These are phyloP conservation scores for Lepidurus packardi DNA, from an alignment of 1,140 invertebrate genomes.

Conservation along the genomic window DNA sequence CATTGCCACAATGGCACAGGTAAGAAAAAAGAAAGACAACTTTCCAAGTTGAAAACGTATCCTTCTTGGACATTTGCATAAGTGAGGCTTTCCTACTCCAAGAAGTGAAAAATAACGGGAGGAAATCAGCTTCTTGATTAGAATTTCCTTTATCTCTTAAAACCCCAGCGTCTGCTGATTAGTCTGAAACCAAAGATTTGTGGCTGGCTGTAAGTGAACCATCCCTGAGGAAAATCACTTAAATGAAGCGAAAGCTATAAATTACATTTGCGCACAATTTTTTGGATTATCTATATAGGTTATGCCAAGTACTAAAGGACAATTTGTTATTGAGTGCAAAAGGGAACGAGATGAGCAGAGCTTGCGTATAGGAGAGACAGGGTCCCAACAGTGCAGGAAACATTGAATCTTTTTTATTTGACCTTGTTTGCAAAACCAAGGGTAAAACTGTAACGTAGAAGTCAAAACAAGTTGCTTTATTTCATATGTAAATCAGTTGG, in stretches of 20 bases:
- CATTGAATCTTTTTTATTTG: background rate
- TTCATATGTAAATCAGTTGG: background rate
- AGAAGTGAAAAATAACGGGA: background rate
- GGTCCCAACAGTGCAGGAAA: background rate
- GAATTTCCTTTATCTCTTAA: constrained; percentile 5
- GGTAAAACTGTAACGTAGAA: background rate
- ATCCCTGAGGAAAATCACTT: background rate
- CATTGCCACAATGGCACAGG: constrained; percentile 78
- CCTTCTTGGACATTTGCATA: background rate
- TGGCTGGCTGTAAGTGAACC: background rate
- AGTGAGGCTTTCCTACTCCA: background rate
- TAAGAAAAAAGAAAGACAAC: constrained; percentile 44
- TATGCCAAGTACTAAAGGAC: background rate
- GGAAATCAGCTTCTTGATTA: background rate
- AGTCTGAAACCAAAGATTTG: background rate
- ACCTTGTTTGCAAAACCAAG: background rate
- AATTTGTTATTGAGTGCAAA: background rate
- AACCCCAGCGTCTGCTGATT: background rate
- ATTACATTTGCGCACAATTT: background rate
- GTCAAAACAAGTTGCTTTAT: background rate
- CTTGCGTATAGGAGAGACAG: background rate
- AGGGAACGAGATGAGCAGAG: background rate
- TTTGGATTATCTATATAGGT: background rate
- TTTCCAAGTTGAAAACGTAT: background rate
- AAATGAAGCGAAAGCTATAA: background rate